phyloP scores from a whole-genome alignment of 1,140 invertebrate genomes.

The Sitobion miscanthi region DNA sequence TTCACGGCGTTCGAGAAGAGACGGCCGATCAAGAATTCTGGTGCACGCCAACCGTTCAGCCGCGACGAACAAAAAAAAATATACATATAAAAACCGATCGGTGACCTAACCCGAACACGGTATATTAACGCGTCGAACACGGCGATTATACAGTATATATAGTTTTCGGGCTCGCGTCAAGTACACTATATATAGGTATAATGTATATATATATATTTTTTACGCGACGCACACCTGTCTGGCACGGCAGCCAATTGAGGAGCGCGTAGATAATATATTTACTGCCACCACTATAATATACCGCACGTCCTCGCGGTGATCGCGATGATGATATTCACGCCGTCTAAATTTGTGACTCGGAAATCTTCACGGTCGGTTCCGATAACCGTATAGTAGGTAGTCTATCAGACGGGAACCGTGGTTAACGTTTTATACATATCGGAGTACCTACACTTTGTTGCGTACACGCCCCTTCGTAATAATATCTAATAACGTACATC shows the following conservation, averaged over 20 bases:
- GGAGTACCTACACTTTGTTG: neutral
- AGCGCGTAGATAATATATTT: neutral
- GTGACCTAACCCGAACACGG: neutral
- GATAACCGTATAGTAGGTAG: neutral
- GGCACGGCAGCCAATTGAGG: neutral
- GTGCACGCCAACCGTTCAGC: slow-evolving; percentile 32
- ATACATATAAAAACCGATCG: slow-evolving; percentile 9
- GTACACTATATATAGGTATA: neutral
- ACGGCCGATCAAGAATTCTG: neutral
- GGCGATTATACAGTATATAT: slow-evolving; percentile 22
- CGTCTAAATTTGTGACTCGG: slow-evolving; percentile 19
- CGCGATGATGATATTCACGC: slow-evolving; percentile 35
- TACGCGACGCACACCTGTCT: neutral
- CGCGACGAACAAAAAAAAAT: slow-evolving; percentile 5
- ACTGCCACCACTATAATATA: neutral
- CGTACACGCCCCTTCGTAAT: neutral
- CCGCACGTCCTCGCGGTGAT: neutral
- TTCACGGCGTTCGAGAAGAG: neutral
- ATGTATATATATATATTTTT: neutral
- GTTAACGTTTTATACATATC: slow-evolving; percentile 11
- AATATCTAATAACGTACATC: neutral
- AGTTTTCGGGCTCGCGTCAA: slow-evolving; percentile 22
- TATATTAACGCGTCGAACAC: neutral
- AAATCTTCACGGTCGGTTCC: slow-evolving; percentile 47
- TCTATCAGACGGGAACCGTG: slow-evolving; percentile 42